Evolutionary conservation across 2,797 vertebrate species (phyloP).

Genomic region (Acanthornis magna): DNA sequence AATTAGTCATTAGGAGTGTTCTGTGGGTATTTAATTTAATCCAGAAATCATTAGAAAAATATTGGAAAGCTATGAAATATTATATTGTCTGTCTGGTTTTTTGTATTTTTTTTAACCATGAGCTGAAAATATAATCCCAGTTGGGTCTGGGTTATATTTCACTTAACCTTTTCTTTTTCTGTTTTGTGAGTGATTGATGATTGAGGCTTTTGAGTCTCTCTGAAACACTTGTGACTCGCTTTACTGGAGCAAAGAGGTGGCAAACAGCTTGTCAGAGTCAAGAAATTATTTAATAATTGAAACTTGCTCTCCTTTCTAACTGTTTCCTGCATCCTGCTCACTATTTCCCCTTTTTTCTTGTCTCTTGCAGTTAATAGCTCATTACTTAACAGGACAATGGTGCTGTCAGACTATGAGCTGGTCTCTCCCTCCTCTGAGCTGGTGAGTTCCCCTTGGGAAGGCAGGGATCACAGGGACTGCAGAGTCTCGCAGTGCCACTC

Average conservation of each 20-base stretch:
- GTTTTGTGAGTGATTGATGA: neutral
- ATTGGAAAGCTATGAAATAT: neutral
- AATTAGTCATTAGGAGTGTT: neutral
- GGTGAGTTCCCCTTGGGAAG: conserved; percentile 74
- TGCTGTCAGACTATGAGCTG: conserved; percentile 65
- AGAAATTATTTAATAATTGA: neutral
- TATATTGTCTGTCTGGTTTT: neutral
- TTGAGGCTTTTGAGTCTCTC: neutral
- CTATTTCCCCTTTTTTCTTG: neutral
- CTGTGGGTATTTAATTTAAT: neutral
- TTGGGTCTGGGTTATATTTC: neutral
- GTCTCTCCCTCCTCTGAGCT: conserved; percentile 71
- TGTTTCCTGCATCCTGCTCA: neutral
- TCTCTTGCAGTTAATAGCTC: conserved; percentile 85
- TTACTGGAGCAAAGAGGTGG: neutral
- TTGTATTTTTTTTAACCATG: neutral
- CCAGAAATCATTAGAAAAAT: neutral
- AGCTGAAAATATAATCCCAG: neutral
- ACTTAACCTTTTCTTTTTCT: neutral
- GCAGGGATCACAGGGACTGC: rapidly evolving
- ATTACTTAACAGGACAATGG: conserved; percentile 64
- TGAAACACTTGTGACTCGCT: neutral
- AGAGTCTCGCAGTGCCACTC: rapidly evolving
- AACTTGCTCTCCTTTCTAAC: neutral
- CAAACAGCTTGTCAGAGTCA: neutral